Percentiles rank a stretch among this genome's conserved stretches.
phyloP scores from a whole-genome alignment of 2,113 vertebrate genomes.

The Hypomesus transpacificus region DNA sequence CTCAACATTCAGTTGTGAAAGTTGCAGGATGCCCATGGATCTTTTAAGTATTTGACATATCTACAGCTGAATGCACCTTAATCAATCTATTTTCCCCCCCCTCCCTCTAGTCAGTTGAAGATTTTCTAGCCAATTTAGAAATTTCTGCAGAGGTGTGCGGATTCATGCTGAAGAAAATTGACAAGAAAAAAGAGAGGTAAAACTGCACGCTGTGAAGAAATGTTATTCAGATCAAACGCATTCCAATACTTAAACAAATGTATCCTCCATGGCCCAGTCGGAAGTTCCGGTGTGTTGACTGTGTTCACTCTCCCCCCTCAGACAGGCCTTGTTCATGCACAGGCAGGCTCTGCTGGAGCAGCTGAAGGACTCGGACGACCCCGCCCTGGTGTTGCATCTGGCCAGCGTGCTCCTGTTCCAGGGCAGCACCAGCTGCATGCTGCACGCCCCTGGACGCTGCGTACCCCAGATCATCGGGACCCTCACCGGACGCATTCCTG shows the following conservation, averaged over 20 bases:
- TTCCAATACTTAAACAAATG: no score
- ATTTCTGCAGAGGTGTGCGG: conserved; percentile 82
- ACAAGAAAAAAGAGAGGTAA: conserved; percentile 96
- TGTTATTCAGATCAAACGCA: no score
- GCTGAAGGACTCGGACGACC: conserved; percentile 86
- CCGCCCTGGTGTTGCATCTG: conserved; percentile 89
- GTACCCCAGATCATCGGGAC: conserved; percentile 89
- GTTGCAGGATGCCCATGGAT: no score
- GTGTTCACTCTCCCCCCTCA: conserved; percentile 46
- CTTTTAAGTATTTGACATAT: background rate
- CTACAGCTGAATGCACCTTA: no score
- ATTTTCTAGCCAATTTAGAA: conserved; percentile 85
- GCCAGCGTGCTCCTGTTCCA: conserved; percentile 90
- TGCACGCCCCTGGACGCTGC: conserved; percentile 93
- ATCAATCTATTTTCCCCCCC: background rate
- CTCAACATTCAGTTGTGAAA: background rate
- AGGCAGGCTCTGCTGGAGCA: conserved; percentile 88
- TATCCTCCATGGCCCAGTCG: background rate
- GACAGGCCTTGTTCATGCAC: conserved; percentile 88
- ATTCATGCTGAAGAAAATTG: conserved; percentile 89
- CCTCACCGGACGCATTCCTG: conserved; percentile 78
- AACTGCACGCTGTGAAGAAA: background rate
- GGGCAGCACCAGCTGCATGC: conserved; percentile 83
- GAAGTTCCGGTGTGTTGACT: conserved; percentile 8
- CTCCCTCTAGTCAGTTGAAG: conserved; percentile 80